phyloP scores from a whole-genome alignment of 2,888 invertebrate genomes.

The Leptothorax acervorum region DNA sequence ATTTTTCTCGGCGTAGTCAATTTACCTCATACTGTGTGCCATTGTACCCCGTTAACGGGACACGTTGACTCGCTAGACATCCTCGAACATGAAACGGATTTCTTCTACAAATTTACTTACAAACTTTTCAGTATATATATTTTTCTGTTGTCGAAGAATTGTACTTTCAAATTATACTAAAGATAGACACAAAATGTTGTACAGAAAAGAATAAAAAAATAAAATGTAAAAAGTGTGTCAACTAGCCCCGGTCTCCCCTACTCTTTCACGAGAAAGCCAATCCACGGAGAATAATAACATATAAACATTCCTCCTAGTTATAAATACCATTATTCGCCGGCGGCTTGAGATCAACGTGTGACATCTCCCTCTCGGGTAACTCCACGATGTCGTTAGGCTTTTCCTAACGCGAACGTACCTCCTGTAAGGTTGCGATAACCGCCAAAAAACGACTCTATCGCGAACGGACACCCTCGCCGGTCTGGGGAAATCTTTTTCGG shows the following conservation, averaged over 20 bases:
- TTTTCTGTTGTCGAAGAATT: too few species aligned
- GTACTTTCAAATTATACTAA: too few species aligned
- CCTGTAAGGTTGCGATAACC: conserved; percentile 26
- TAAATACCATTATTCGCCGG: neutral
- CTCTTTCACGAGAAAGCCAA: neutral
- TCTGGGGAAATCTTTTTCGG: neutral
- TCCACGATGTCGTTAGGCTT: conserved; percentile 15
- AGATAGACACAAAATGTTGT: too few species aligned
- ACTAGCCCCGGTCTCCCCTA: neutral
- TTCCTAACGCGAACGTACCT: neutral
- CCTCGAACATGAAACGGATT: too few species aligned
- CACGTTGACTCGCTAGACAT: too few species aligned
- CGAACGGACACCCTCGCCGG: conserved; percentile 10
- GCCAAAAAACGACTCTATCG: conserved; percentile 11
- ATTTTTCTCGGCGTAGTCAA: too few species aligned
- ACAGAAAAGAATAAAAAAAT: too few species aligned
- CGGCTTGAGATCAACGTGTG: neutral
- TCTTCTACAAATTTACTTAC: too few species aligned
- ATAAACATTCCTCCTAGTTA: neutral
- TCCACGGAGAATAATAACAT: neutral
- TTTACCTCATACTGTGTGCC: too few species aligned
- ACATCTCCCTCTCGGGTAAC: conserved; percentile 19
- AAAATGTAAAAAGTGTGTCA: too few species aligned
- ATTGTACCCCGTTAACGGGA: too few species aligned
- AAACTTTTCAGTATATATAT: too few species aligned